Percentiles rank a stretch among this genome's conserved stretches.
Conservation (phyloP, 2,888 invertebrate species). For the Diadromus collaris region DNA sequence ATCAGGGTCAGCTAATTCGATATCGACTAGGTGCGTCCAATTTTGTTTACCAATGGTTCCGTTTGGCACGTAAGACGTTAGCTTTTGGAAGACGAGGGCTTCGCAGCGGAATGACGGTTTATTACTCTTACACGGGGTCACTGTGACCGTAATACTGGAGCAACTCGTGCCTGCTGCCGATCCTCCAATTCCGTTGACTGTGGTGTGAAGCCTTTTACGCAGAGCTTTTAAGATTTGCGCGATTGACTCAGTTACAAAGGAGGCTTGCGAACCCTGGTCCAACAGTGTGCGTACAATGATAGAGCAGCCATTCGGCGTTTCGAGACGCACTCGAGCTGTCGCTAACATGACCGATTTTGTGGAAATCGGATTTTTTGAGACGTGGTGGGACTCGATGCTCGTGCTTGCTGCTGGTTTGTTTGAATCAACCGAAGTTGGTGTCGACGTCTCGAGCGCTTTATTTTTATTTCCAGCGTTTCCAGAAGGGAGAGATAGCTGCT, state of each 20-base stretch:
- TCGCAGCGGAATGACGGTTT: constrained; percentile 9
- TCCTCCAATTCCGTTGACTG: constrained; percentile 30
- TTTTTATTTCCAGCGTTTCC: background rate
- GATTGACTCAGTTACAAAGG: constrained; percentile 26
- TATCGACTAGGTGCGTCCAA: constrained; percentile 9
- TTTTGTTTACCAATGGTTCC: background rate
- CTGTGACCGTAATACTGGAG: constrained; percentile 6
- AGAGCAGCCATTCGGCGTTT: constrained; percentile 50
- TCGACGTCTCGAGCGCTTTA: background rate
- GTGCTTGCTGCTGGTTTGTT: background rate
- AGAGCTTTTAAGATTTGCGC: constrained; percentile 10
- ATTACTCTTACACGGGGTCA: constrained; percentile 15
- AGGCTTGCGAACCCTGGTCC: constrained; percentile 25
- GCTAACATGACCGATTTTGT: constrained; percentile 6
- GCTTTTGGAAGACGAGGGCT: constrained; percentile 31
- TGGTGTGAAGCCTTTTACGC: constrained; percentile 1
- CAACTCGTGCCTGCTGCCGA: constrained; percentile 17
- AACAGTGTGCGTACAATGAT: constrained; percentile 50
- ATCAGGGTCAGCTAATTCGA: constrained; percentile 25
- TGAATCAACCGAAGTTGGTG: background rate
- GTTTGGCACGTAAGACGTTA: constrained; percentile 29
- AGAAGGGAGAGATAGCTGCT: background rate
- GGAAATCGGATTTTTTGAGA: background rate
- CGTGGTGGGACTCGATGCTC: background rate
- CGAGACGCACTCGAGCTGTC: constrained; percentile 64